phyloP scores from a whole-genome alignment of 2,797 vertebrate species.

The Oreortyx pictus region DNA sequence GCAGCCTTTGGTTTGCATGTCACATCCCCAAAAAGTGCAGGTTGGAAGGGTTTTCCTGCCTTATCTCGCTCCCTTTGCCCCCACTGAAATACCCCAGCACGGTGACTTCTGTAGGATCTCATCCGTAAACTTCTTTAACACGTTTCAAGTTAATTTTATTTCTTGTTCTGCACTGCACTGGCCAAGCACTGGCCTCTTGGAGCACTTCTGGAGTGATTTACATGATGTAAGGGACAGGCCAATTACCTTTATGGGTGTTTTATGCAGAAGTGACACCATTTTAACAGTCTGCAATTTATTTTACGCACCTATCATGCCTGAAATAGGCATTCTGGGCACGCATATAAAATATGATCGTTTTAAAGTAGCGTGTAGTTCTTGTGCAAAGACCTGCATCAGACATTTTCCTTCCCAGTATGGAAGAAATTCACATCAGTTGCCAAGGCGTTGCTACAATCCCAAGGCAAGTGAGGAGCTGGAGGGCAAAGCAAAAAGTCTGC shows the following conservation, averaged over 20 bases:
- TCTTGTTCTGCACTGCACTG: background rate
- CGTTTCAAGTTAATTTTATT: background rate
- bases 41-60: background rate
- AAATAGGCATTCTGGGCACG: background rate
- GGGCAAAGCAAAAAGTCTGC: background rate
- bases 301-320: background rate
- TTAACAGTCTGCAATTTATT: background rate
- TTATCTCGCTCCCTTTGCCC: background rate
- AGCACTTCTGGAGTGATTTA: background rate
- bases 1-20: background rate
- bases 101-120: background rate
- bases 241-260: background rate
- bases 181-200: background rate
- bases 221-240: background rate
- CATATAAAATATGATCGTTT: background rate
- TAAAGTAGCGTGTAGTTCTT: background rate
- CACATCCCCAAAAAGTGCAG: background rate
- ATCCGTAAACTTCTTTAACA: background rate
- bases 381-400: background rate
- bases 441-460: background rate
- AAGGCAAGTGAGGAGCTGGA: background rate
- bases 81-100: too few relatives aligned
- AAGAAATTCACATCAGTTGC: background rate
- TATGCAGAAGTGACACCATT: background rate
- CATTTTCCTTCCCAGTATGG: background rate